phyloP scores from a whole-genome alignment of 2,888 invertebrate genomes.

The Ecliptopera silaceata region DNA sequence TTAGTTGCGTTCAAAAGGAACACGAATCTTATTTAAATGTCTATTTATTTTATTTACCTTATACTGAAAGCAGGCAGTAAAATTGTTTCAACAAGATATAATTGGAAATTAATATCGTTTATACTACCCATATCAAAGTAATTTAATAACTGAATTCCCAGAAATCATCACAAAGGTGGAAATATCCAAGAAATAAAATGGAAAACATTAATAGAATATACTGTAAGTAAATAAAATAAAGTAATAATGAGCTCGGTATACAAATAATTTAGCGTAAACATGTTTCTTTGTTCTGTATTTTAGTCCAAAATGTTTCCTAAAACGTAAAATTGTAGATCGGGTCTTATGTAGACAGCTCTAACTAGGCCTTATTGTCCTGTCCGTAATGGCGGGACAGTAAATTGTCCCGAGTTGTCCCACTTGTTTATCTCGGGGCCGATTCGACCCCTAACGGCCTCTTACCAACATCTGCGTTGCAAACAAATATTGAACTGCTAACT shows the following conservation, averaged over 20 bases:
- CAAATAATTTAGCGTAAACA: not conserved
- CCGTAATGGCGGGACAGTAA: conserved; percentile 23
- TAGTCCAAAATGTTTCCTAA: conserved; percentile 16
- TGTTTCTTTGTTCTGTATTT: conserved; percentile 4
- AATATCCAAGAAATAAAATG: no score
- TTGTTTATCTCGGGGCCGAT: conserved; percentile 23
- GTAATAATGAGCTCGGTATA: not conserved
- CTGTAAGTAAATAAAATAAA: not conserved
- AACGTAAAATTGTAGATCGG: conserved; percentile 19
- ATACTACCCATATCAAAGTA: no score
- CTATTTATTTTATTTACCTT: no score
- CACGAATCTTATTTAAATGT: no score
- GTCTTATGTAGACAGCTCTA: conserved; percentile 23
- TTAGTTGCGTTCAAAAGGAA: no score
- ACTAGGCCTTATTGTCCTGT: conserved; percentile 27
- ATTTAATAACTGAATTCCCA: no score
- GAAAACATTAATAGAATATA: no score
- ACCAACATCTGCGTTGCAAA: conserved; percentile 26
- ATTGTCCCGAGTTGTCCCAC: conserved; percentile 26
- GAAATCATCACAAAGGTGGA: no score
- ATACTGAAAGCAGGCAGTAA: no score
- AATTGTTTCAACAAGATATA: no score
- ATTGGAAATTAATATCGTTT: no score
- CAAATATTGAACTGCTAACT: conserved; percentile 26
- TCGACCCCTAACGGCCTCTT: conserved; percentile 25